Base-by-base conservation (phyloP, 92 coral and sea anemone genomes). In the Meandrina meandrites region DNA sequence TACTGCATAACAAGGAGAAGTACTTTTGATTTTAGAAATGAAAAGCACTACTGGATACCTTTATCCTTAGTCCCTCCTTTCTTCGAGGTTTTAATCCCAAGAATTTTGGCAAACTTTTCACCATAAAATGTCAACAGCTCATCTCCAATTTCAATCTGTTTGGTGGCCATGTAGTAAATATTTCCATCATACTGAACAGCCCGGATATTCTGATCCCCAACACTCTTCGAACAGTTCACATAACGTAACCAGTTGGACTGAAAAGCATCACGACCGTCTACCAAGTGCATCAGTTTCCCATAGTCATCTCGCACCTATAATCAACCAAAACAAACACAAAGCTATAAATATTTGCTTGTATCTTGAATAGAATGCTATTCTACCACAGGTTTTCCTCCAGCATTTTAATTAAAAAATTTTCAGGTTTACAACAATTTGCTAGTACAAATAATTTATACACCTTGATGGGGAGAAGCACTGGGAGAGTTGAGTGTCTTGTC, bases 231-330 rank as follows among this genome's bases (percentile, higher is more conserved):
- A 86, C 97, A 95, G 76, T 93, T 93, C 34, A 95, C 98, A 86
- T 93, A 97, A 31, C 98, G 93, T 51, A 97, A 51, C 99, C 99
- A 97, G 85, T 97, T 97, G n/a, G 98, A 97, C 84, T 95, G 99
- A 50, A 92, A 90, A 22, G 96, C 96, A 75, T 97, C 94, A 35
- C 97, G 94, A 15, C 99, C 97, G 85, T 95, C 99, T 76, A 95
- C 83, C 79, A 92, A 85, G 71, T 93, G 94, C 66, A 80, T 78
- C 68, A 93, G 73, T 58, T 97, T 90, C 35, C 98, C 99, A 85
- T 88, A 95, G 83, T 97, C 99, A 90, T 97, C 97, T 78, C 90
- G 90, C 2, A 97, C 97, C 99, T 97, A 64, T 17, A 67, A 35
- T 51, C 11, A 64, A 11, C 21, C n/a, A 45, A 77, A 56, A 4